These are phyloP conservation scores for Leptopilina drosophilae DNA, from an alignment of 2,888 invertebrate species.

Conservation along the genomic window DNA sequence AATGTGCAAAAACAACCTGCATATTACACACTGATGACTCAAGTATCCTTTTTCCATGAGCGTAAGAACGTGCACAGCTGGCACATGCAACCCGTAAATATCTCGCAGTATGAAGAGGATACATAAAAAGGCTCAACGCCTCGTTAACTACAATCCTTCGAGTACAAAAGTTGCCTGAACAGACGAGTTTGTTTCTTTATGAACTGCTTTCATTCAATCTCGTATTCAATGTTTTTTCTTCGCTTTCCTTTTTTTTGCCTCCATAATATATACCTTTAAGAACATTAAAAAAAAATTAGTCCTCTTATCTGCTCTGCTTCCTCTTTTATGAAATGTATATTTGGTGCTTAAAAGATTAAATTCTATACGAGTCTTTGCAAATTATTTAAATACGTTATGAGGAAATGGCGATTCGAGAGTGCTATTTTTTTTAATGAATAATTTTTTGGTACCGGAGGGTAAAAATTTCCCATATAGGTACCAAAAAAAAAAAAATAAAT, in stretches of 20 bases:
- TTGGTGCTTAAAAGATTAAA: background rate
- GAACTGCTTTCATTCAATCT: constrained; percentile 32
- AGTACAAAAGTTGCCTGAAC: constrained; percentile 37
- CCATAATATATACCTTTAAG: background rate
- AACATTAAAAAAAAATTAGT: constrained; percentile 12
- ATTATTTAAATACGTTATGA: no score
- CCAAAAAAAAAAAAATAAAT: no score
- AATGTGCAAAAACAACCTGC: constrained; percentile 12
- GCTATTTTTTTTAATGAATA: no score
- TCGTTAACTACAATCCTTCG: constrained; percentile 30
- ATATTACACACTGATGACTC: constrained; percentile 15
- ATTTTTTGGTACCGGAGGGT: no score
- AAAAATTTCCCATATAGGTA: no score
- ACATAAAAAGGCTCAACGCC: constrained; percentile 33
- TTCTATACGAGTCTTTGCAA: no score
- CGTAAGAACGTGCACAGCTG: constrained; percentile 16
- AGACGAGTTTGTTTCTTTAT: constrained; percentile 37
- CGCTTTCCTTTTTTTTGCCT: background rate
- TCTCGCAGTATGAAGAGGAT: constrained; percentile 31
- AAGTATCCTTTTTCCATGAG: constrained; percentile 3
- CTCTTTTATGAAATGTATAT: background rate
- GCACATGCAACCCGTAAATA: constrained; percentile 14
- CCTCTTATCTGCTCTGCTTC: background rate
- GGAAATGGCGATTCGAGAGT: no score
- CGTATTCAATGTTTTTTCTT: constrained; percentile 1